phyloP scores from a whole-genome alignment of 2,113 vertebrate genomes.

The Vanacampus margaritifer region DNA sequence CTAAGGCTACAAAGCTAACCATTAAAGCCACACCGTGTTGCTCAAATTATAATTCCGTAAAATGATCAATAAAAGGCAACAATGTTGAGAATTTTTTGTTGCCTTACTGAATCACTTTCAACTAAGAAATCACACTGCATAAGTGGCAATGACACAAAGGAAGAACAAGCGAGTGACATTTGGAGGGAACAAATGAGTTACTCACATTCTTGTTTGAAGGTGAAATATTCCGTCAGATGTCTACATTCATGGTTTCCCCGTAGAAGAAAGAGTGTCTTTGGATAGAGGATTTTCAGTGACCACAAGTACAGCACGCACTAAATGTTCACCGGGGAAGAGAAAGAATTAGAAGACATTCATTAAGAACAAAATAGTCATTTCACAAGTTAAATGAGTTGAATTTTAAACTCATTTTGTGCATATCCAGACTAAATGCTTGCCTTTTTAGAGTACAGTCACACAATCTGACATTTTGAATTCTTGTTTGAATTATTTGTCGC shows the following conservation, averaged over 20 bases:
- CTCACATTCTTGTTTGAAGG: slow-evolving; percentile 86
- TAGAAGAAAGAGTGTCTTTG: slow-evolving; percentile 81
- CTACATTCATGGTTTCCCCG: slow-evolving; percentile 84
- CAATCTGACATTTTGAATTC: background rate
- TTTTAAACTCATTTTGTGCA: no score
- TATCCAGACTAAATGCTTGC: no score
- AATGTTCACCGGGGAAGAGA: slow-evolving; percentile 22
- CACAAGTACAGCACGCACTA: slow-evolving; percentile 81
- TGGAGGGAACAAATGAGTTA: slow-evolving; percentile 22
- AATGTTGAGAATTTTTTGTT: background rate
- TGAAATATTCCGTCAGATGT: slow-evolving; percentile 84
- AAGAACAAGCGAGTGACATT: background rate
- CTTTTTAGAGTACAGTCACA: background rate
- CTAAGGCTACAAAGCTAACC: background rate
- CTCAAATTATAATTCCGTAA: background rate
- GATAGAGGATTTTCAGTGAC: slow-evolving; percentile 82
- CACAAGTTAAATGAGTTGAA: no score
- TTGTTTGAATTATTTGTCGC: background rate
- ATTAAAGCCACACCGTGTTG: background rate
- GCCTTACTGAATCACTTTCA: background rate
- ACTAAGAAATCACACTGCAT: background rate
- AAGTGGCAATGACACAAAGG: background rate
- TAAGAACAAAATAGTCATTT: no score
- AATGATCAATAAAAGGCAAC: background rate
- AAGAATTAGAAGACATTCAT: slow-evolving; percentile 1